Base-by-base conservation (phyloP, 2,888 invertebrate species). In the Nasonia oneida region DNA sequence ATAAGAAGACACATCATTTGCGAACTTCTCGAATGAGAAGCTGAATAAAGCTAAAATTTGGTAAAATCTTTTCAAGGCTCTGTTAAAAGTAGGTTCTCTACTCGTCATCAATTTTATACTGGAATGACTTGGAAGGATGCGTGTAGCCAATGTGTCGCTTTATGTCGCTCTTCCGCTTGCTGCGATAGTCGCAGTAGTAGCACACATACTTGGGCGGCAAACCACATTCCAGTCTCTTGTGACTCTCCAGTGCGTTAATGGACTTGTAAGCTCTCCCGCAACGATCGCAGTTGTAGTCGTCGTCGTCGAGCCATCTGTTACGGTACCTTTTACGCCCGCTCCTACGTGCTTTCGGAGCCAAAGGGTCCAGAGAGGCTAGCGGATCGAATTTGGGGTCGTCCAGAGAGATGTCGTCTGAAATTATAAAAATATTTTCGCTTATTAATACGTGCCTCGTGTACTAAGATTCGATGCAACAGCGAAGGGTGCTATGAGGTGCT, bases 191-290 rank as follows among this genome's bases (percentile, higher is more conserved):
- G 87, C 93, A 93, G 73, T 91, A 90, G n/a, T 91, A 91, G 84
- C 93, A 93, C 77, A 89, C 90, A 83, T 93, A 93, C 82, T 92
- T 90, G 18, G 92, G 91, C 3, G 86, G 88, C 88, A 92, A 91
- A 10, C 47, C 92, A 84, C 93, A 93, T 81, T 93, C 93, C 88
- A 91, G 90, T 83, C 89, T 89, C 74, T 90, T 88, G 84, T 93
- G 92, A 74, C 89, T 90, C 67, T 88, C 88, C 33, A 91, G 80
- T 71, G 89, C 89, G 33, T 89, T 87, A 4, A 42, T 10, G 23
- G 53, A 53, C 85, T 81, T 81, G 47, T 85, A 85, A 23, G 42
- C 15, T 23, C 75, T 75, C 6, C 85, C 78, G 39, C 81, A 85
- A 3, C 53, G 42, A 23, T 57, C 29, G 47, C 85, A 85, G 4